These are phyloP conservation scores for Dolomedes plantarius DNA, from an alignment of 2,888 invertebrate species.

Conservation along the genomic window DNA sequence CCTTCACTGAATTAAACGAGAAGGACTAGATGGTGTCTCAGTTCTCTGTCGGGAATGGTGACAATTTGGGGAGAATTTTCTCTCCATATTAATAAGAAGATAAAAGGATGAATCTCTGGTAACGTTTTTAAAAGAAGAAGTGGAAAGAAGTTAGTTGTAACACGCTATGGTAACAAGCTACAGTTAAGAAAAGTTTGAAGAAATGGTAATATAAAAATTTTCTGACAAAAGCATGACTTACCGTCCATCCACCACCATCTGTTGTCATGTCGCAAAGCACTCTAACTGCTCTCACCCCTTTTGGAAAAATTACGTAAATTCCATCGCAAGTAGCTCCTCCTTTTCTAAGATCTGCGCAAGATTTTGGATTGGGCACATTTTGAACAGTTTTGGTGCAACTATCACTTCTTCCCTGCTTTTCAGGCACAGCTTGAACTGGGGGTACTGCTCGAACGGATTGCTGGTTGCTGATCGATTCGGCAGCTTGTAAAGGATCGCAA, in stretches of 20 bases:
- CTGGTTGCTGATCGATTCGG: constrained; percentile 25
- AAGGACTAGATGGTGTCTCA: too few relatives aligned
- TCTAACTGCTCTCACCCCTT: constrained; percentile 66
- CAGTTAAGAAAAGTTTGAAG: too few relatives aligned
- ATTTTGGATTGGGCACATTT: constrained; percentile 66
- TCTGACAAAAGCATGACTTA: too few relatives aligned
- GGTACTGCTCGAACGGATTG: neutral
- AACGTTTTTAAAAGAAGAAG: too few relatives aligned
- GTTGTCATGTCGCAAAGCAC: constrained; percentile 81
- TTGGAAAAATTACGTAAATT: constrained; percentile 73
- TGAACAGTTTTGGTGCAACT: constrained; percentile 36
- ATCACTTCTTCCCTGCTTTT: constrained; percentile 23
- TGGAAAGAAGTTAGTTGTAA: too few relatives aligned
- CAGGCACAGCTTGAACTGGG: constrained; percentile 4
- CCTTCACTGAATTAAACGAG: too few relatives aligned
- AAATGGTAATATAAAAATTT: too few relatives aligned
- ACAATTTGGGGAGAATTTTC: too few relatives aligned
- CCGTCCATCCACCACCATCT: constrained; percentile 83
- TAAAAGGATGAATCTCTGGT: too few relatives aligned
- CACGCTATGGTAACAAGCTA: too few relatives aligned
- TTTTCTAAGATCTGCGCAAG: constrained; percentile 73
- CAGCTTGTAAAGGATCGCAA: constrained; percentile 17
- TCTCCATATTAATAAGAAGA: too few relatives aligned
- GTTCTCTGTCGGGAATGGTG: too few relatives aligned
- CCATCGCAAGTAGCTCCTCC: constrained; percentile 74